Base-by-base conservation (phyloP, 2,113 vertebrate genomes). In the Leptobrachium leishanense region DNA sequence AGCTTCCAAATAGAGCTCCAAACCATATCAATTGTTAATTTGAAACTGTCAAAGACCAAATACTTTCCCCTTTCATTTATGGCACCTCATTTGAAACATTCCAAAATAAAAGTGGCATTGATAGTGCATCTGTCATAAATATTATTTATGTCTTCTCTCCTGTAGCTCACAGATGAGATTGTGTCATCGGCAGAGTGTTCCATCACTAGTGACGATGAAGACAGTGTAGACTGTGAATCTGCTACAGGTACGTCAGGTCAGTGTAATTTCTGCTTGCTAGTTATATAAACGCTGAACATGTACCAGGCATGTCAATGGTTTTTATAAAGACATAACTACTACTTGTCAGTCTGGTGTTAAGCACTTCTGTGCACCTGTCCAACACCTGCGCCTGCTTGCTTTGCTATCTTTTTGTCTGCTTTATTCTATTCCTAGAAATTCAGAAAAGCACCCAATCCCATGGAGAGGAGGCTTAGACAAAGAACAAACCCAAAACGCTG, bases 191-290 rank as follows among this genome's bases (percentile, higher is more conserved):
- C 97, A 5, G 97, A 99, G 88, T 99, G 97, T 90, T 97, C 96
- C 85, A 73, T 74, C 6, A 42, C 62, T 46, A 98, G 96, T 43
- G 97, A 99, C 55, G 97, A 99, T 72, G 97, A 99, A 92, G 97
- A 99, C 90, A 92, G 98, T 85, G 95, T 97, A 77, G 97, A 99
- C 90, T 99, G 97, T 88, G 97, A 99, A 50, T 95, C 95, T 0
- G 97, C 96, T 94, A 93, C 96, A 99, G 97, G 97, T 99, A 97
- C 95, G 97, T 95, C 95, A 93, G 94, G 93, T 96, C 94, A 96
- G 95, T 95, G 89, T 89, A 93, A 77, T 91, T 94, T 92, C 93
- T 95, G 96, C 96, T 96, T 96, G 93, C 93, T 92, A 88, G 86
- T 93, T 87, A 88, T 92, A 93, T 20, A 42, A 70, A 54, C 55